Percentiles rank a stretch among this genome's conserved stretches.
Conservation (phyloP, 2,797 vertebrate species). For the Naso thynnoides region DNA sequence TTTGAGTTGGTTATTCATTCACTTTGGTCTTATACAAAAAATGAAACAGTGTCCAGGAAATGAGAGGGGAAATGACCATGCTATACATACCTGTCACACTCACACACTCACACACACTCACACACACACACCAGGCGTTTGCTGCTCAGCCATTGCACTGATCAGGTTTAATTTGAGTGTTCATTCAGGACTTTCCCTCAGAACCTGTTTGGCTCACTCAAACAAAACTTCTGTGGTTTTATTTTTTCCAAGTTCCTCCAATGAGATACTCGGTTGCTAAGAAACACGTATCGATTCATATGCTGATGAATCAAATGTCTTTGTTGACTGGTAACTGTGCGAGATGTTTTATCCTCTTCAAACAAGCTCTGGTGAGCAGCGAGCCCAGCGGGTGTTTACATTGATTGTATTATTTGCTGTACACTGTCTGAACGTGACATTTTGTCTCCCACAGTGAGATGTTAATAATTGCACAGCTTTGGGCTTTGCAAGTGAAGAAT, state of each 20-base stretch:
- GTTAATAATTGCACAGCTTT: constrained; percentile 7
- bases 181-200: background rate
- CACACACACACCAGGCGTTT: constrained; percentile 16
- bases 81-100: background rate
- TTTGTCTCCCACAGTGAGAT: background rate
- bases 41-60: constrained; percentile 20
- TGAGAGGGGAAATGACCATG: background rate
- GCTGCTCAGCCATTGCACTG: background rate
- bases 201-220: background rate
- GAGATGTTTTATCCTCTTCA: constrained; percentile 3
- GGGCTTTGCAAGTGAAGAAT: background rate
- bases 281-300: constrained; percentile 60
- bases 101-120: constrained; percentile 10
- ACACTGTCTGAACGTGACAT: background rate
- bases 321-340: no score
- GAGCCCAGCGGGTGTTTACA: background rate
- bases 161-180: background rate
- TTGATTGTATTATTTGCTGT: background rate
- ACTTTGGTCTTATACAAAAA: constrained; percentile 17
- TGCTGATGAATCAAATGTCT: constrained; percentile 45
- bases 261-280: constrained; percentile 51
- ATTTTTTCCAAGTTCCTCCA: constrained; percentile 24
- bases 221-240: constrained; percentile 14
- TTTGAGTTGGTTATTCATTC: constrained; percentile 55
- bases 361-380: background rate